These are phyloP conservation scores for Mayetiola destructor DNA, from an alignment of 2,888 invertebrate species.

Conservation along the genomic window DNA sequence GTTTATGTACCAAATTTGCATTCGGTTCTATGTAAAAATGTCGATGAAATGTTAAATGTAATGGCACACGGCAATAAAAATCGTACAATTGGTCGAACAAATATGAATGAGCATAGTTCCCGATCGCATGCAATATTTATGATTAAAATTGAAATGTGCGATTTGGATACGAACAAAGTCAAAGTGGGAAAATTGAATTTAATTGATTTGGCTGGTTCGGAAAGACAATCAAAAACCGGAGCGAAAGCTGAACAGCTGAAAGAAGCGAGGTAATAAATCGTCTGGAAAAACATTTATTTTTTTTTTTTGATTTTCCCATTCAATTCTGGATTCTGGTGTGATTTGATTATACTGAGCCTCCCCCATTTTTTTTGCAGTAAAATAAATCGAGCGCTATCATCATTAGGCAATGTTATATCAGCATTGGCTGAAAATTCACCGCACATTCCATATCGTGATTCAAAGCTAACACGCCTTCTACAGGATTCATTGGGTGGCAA, in stretches of 20 bases:
- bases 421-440: conserved; percentile 89
- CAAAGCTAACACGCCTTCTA: conserved; percentile 85
- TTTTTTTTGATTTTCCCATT: no score
- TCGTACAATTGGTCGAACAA: conserved; percentile 87
- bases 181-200: conserved; percentile 91
- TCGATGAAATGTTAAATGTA: conserved; percentile 82
- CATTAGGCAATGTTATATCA: conserved; percentile 96
- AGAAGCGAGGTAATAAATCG: no score
- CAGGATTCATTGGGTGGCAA: conserved; percentile 98
- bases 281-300: no score
- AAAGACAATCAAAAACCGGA: conserved; percentile 91
- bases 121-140: conserved; percentile 97
- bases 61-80: conserved; percentile 89
- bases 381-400: conserved; percentile 91
- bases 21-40: conserved; percentile 86
- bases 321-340: no score
- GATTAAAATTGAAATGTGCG: conserved; percentile 90
- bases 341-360: no score
- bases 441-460: conserved; percentile 95
- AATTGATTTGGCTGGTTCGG: conserved; percentile 96
- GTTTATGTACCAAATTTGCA: conserved; percentile 93
- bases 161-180: conserved; percentile 42
- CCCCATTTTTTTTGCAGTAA: no score
- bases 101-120: conserved; percentile 98
- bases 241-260: conserved; percentile 85